Evolutionary conservation across 2,113 vertebrate genomes (phyloP).

Genomic region (Jacana jacana): DNA sequence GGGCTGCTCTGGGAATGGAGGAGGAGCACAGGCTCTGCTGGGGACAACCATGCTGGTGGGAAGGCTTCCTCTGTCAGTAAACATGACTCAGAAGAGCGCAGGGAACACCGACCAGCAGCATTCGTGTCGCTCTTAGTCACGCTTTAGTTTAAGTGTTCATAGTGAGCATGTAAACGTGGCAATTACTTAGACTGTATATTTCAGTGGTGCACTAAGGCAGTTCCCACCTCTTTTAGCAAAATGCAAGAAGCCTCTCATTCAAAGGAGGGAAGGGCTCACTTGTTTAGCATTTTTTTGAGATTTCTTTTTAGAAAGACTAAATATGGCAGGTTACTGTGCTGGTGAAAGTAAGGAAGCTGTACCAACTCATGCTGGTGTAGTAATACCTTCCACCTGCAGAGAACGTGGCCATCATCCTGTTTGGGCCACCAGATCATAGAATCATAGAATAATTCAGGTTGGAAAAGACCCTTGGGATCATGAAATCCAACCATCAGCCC

Average conservation of each 20-base stretch:
- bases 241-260: neutral
- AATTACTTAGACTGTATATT: rapidly evolving
- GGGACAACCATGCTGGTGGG: neutral
- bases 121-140: neutral
- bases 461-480: no score
- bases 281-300: neutral
- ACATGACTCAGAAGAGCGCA: neutral
- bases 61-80: neutral
- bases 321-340: neutral
- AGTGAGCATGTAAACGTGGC: rapidly evolving
- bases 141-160: neutral
- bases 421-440: neutral
- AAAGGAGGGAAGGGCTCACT: neutral
- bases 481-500: no score
- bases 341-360: neutral
- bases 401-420: neutral
- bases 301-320: neutral
- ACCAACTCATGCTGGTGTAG: rapidly evolving
- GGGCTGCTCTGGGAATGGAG: neutral
- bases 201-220: neutral
- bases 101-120: neutral
- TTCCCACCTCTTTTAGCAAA: neutral
- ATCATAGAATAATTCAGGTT: no score
- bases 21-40: rapidly evolving
- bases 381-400: neutral